Evolutionary conservation across 2,113 vertebrate genomes (phyloP).

Genomic region (Lampris megalopsis): DNA sequence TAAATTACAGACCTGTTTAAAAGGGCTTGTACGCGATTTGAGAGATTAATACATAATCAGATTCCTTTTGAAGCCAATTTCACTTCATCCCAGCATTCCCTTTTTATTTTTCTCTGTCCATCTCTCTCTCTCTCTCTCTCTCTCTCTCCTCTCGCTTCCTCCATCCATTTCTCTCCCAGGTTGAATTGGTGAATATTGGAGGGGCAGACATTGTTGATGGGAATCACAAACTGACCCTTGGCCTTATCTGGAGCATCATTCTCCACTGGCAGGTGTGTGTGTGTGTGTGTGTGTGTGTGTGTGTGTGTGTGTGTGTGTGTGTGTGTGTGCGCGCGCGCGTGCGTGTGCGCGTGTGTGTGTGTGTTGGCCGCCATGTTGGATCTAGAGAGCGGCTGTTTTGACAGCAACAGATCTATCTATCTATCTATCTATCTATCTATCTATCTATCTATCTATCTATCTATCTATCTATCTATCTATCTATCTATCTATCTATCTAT

Average conservation of each 20-base stretch:
- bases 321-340: background rate
- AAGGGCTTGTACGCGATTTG: too few species aligned
- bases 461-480: too few species aligned
- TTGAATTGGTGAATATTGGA: slow-evolving; percentile 98
- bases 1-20: too few species aligned
- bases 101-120: background rate
- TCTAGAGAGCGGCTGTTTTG: background rate
- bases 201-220: slow-evolving; percentile 98
- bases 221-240: slow-evolving; percentile 97
- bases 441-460: too few species aligned
- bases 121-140: slow-evolving; percentile 3
- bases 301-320: background rate
- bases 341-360: background rate
- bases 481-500: too few species aligned
- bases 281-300: background rate
- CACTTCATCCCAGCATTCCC: too few species aligned
- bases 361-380: too few species aligned
- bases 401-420: too few species aligned
- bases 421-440: too few species aligned
- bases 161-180: slow-evolving; percentile 82
- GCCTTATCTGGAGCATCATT: slow-evolving; percentile 99
- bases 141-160: slow-evolving; percentile 2
- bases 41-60: background rate
- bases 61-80: too few species aligned
- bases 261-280: slow-evolving; percentile 96